A percentile compares a stretch with the other conserved stretches of the same genome.
These are phyloP conservation scores for Nymphalis urticae DNA, from an alignment of 2,888 invertebrate species.

Conservation along the genomic window DNA sequence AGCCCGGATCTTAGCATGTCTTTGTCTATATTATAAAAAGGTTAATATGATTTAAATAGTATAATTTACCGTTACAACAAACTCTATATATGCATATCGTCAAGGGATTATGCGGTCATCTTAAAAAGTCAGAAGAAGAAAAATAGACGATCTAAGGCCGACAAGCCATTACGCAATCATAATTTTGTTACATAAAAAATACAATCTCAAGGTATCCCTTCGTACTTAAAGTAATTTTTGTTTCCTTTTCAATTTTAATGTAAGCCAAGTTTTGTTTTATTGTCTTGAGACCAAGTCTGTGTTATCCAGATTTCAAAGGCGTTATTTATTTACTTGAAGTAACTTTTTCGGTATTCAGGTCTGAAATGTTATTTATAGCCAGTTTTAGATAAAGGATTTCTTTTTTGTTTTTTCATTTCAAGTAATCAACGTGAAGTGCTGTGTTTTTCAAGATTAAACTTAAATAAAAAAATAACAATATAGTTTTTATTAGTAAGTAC, in stretches of 20 bases:
- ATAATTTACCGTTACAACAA: too few relatives aligned
- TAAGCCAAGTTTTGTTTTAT: neutral
- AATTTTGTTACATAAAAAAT: too few relatives aligned
- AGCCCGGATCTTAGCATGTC: too few relatives aligned
- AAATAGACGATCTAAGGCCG: too few relatives aligned
- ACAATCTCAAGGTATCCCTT: neutral
- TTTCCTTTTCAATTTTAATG: slow-evolving; percentile 3
- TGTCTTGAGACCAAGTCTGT: neutral
- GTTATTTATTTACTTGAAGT: neutral
- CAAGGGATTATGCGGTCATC: too few relatives aligned
- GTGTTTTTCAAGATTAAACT: neutral
- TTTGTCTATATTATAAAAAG: too few relatives aligned
- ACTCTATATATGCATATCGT: too few relatives aligned
- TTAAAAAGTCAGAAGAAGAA: too few relatives aligned
- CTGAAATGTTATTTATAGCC: neutral
- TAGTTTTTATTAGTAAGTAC: too few relatives aligned
- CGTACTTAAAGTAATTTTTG: neutral
- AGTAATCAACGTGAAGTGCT: neutral
- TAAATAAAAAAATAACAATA: neutral
- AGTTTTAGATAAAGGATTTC: neutral
- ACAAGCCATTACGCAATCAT: too few relatives aligned
- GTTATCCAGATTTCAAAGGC: neutral
- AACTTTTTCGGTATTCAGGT: neutral
- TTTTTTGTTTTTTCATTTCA: neutral
- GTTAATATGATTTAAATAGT: too few relatives aligned